Evolutionary conservation across 1,140 invertebrate species (phyloP).

Genomic region (Rhyzopertha dominica): DNA sequence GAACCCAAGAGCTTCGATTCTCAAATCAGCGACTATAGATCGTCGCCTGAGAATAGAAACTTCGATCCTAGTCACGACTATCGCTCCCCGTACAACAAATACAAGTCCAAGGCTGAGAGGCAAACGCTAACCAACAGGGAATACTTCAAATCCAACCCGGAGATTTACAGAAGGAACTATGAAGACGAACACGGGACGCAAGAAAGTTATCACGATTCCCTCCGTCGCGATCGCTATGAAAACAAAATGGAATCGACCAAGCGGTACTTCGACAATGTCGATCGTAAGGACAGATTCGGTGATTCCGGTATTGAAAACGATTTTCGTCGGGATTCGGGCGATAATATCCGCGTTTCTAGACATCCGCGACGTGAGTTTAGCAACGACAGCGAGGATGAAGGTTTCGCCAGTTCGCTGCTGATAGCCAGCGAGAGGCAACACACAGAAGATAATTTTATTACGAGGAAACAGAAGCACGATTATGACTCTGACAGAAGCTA

Average conservation of each 20-base stretch:
- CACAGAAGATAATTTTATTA: slow-evolving; percentile 55
- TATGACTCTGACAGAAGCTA: slow-evolving; percentile 39
- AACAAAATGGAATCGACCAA: slow-evolving; percentile 47
- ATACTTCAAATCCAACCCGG: slow-evolving; percentile 54
- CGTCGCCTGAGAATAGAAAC: slow-evolving; percentile 54
- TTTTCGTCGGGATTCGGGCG: slow-evolving; percentile 65
- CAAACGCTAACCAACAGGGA: slow-evolving; percentile 49
- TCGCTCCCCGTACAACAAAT: slow-evolving; percentile 45
- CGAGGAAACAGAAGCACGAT: slow-evolving; percentile 45
- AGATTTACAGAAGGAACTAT: slow-evolving; percentile 47
- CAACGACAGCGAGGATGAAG: slow-evolving; percentile 59
- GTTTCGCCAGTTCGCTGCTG: slow-evolving; percentile 57
- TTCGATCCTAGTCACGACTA: slow-evolving; percentile 52
- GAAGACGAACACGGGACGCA: slow-evolving; percentile 44
- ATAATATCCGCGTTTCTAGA: slow-evolving; percentile 21
- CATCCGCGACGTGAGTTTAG: slow-evolving; percentile 31
- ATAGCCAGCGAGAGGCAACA: slow-evolving; percentile 62
- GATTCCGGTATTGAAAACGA: slow-evolving; percentile 77
- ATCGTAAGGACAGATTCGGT: slow-evolving; percentile 57
- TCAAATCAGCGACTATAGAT: slow-evolving; percentile 52
- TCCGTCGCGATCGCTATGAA: slow-evolving; percentile 47
- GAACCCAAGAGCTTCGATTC: slow-evolving; percentile 62
- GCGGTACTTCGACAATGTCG: slow-evolving; percentile 38
- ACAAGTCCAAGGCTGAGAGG: slow-evolving; percentile 43
- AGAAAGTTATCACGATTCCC: slow-evolving; percentile 52